Conservation (phyloP, 2,888 invertebrate species). For the Elmis aenea region DNA sequence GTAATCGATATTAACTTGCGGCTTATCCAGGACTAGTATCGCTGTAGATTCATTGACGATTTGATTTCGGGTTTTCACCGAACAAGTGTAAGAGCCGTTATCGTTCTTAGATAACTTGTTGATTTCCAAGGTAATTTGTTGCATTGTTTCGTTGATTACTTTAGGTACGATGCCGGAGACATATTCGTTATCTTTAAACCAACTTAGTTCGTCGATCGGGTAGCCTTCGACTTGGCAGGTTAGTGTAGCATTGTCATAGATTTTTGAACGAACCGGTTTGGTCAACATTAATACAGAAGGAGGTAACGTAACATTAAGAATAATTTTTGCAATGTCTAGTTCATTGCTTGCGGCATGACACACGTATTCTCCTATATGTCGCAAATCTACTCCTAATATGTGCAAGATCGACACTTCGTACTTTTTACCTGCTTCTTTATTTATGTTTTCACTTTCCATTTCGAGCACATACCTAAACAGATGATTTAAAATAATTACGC, state of each 20-base stretch:
- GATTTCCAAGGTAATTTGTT: conserved; percentile 56
- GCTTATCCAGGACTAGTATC: conserved; percentile 60
- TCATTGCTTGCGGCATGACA: conserved; percentile 50
- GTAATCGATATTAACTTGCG: conserved; percentile 65
- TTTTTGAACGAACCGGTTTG: conserved; percentile 48
- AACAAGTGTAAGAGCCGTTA: conserved; percentile 66
- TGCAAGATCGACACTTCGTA: conserved; percentile 49
- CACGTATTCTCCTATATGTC: conserved; percentile 57
- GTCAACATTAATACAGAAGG: conserved; percentile 49
- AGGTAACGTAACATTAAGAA: conserved; percentile 47
- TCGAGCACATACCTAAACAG: conserved; percentile 40
- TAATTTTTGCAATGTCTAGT: conserved; percentile 36
- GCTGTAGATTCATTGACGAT: conserved; percentile 33
- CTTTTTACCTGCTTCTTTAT: conserved; percentile 42
- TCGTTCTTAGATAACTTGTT: conserved; percentile 60
- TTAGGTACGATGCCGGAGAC: conserved; percentile 37
- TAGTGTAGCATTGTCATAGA: conserved; percentile 50
- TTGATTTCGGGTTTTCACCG: conserved; percentile 38
- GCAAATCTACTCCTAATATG: conserved; percentile 51
- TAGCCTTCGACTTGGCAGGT: conserved; percentile 57
- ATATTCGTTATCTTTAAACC: conserved; percentile 55
- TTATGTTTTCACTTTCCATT: conserved; percentile 44
- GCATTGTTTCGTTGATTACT: conserved; percentile 53
- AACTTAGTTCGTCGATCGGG: conserved; percentile 53
- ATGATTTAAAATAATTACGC: conserved; percentile 2